Evolutionary conservation across 2,797 vertebrate species (phyloP), one percentile per base, ranked within the genome.

Genomic region (Artibeus jamaicensis): DNA sequence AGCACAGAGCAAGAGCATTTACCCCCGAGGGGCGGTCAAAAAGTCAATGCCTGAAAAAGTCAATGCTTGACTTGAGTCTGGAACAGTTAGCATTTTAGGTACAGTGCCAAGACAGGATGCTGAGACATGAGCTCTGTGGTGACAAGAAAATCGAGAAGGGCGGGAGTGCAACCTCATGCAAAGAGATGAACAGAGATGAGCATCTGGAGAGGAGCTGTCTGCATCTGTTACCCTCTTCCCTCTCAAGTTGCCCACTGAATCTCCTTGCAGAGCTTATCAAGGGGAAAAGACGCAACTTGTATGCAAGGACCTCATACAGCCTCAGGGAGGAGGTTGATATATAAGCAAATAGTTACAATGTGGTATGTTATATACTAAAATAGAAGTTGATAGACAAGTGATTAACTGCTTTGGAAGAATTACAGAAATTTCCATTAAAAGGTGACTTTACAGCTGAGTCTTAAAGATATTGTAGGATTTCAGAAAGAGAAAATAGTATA

Each of bases 391-490:
- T 29, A 55, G 85, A 48, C 29, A 68, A 79, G 5, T 74, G 79
- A 73, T 44, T 77, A 34, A 94, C 59, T 91, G 9, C 65, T 78
- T 83, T 46, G 50, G 48, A 37, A 50, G 14, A 65, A 71, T 44
- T 24, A 42, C 32, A 85, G 26, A 83, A 39, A 50, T 65, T 68
- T 84, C 48, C 73, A 50, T 59, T 34, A 70, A 73, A 74, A 74
- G 42, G 9, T 82, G 34, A 78, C 48, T 18, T 71, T 22, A 74
- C 48, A 68, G n/a, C 44, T 70, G 21, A 85, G 16, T 81, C 84
- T 94, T 93, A 32, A 86, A 29, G 5, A 67, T 48, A 59, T 9
- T 32, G 3, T 55, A 59, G 62, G 34, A 78, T 90, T 89, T 94
- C 57, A 62, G 44, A 55, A 89, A 86, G 32, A 91, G 50, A 37